Evolutionary conservation across 1,140 invertebrate species (phyloP).

Genomic region (Drosophila simulans): DNA sequence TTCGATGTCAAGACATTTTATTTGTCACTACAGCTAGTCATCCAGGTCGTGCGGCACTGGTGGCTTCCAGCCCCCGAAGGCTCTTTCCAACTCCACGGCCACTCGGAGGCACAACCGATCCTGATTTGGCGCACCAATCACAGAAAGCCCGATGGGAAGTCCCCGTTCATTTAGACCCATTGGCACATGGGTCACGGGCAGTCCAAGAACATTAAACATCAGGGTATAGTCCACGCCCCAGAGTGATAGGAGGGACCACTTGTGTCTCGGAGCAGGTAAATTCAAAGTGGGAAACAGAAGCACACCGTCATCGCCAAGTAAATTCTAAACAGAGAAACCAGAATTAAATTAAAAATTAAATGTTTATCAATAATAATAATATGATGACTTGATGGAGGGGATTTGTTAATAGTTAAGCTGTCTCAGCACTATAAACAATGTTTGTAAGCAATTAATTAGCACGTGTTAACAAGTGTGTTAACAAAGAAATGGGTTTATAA

Average conservation of each 20-base stretch:
- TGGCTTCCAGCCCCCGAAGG: constrained; percentile 91
- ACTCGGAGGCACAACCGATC: constrained; percentile 91
- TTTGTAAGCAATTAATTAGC: too few species aligned
- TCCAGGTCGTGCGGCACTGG: constrained; percentile 57
- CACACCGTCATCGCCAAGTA: constrained; percentile 88
- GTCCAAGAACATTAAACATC: constrained; percentile 90
- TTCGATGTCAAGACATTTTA: neutral
- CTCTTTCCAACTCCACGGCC: constrained; percentile 90
- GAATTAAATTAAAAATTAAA: neutral
- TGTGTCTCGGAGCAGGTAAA: constrained; percentile 87
- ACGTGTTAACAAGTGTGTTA: too few species aligned
- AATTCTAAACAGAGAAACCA: constrained; percentile 74
- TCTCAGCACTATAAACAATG: too few species aligned
- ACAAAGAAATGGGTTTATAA: too few species aligned
- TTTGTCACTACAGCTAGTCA: neutral
- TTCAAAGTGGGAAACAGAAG: constrained; percentile 91
- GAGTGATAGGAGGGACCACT: constrained; percentile 86
- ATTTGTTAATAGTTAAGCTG: too few species aligned
- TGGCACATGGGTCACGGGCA: constrained; percentile 91
- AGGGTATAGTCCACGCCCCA: constrained; percentile 89
- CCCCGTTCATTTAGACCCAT: constrained; percentile 88
- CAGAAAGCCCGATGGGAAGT: constrained; percentile 91
- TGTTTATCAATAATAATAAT: too few species aligned
- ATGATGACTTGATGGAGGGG: too few species aligned
- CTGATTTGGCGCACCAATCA: constrained; percentile 87